Conservation (phyloP, 2,113 vertebrate genomes). For the Sminthopsis crassicaudata region DNA sequence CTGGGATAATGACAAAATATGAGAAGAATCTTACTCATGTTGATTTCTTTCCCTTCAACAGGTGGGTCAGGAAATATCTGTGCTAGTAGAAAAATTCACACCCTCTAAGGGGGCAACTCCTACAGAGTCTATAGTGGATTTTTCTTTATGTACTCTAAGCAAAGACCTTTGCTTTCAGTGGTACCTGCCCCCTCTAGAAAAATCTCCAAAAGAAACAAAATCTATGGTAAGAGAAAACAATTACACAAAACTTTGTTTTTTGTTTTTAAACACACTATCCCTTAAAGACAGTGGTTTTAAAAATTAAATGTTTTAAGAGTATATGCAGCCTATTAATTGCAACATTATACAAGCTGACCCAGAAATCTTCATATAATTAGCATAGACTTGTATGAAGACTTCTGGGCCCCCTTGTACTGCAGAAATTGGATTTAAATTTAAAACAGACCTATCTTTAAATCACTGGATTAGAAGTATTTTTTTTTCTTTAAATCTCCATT, state of each 20-base stretch:
- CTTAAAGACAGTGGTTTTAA: background rate
- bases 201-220: conserved; percentile 65
- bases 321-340: background rate
- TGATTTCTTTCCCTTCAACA: background rate
- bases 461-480: background rate
- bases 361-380: no score
- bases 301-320: background rate
- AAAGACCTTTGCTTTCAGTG: conserved; percentile 88
- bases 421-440: background rate
- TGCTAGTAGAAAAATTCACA: background rate
- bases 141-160: conserved; percentile 68
- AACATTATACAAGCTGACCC: background rate
- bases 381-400: no score
- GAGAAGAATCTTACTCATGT: background rate
- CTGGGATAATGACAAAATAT: background rate
- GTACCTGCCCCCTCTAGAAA: conserved; percentile 84
- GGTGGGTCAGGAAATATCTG: background rate
- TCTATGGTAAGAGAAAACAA: conserved; percentile 81
- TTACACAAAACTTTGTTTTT: background rate
- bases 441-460: background rate
- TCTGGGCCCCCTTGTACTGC: no score
- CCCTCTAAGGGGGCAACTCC: background rate
- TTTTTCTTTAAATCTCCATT: background rate
- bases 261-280: background rate
- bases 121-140: background rate